Percentiles rank a stretch among this genome's conserved stretches.
Evolutionary conservation across 2,113 vertebrate genomes (phyloP).

Genomic region (Geococcyx californianus): DNA sequence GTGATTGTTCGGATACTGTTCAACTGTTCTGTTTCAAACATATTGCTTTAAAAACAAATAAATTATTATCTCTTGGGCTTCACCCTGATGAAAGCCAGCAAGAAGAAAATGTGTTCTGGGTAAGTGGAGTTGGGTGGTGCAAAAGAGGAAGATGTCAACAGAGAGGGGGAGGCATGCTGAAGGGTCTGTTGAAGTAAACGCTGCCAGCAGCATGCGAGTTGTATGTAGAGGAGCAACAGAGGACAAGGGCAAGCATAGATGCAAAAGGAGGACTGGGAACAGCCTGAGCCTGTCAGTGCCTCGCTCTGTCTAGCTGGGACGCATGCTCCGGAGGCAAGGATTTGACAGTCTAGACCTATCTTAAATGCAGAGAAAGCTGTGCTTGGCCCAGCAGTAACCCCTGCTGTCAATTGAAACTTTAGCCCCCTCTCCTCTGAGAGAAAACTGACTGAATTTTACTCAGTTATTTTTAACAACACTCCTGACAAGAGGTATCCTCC

Average conservation of each 20-base stretch:
- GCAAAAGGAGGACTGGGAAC: background rate
- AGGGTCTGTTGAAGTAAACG: background rate
- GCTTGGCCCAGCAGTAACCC: background rate
- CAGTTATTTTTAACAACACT: background rate
- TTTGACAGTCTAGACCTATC: slow-evolving; percentile 27
- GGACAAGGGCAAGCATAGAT: background rate
- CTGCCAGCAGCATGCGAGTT: background rate
- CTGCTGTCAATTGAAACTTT: background rate
- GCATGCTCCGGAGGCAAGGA: background rate
- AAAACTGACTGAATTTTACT: slow-evolving; percentile 7
- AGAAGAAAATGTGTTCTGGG: background rate
- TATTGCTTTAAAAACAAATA: background rate
- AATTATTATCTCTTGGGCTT: background rate
- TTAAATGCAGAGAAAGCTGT: background rate
- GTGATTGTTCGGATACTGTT: background rate
- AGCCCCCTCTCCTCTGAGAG: background rate
- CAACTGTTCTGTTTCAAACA: background rate
- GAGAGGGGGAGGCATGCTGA: background rate
- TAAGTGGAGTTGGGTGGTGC: background rate
- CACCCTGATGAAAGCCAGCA: background rate
- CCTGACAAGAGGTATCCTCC: slow-evolving; percentile 26
- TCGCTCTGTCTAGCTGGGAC: background rate
- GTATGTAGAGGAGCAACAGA: background rate
- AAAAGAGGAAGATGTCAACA: background rate
- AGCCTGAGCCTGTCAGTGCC: slow-evolving; percentile 24